These are phyloP conservation scores for Apis dorsata DNA, from an alignment of 1,140 invertebrate genomes.

Conservation along the genomic window DNA sequence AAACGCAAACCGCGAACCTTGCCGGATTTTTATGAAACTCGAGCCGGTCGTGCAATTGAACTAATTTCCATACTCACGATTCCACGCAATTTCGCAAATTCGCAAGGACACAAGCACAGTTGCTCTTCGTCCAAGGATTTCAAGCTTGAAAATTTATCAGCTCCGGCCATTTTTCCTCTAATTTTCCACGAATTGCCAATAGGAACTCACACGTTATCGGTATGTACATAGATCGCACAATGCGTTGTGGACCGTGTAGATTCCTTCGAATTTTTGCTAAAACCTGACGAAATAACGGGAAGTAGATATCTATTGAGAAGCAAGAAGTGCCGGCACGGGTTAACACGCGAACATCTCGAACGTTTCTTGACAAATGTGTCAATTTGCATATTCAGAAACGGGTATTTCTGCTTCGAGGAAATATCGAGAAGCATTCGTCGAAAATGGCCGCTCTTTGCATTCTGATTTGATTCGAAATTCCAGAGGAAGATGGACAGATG, in stretches of 20 bases:
- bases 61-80: constrained; percentile 43
- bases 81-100: constrained; percentile 24
- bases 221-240: neutral
- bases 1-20: constrained; percentile 17
- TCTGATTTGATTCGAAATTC: neutral
- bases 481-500: too few relatives aligned
- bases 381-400: constrained; percentile 28
- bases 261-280: constrained; percentile 1
- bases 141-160: constrained; percentile 5
- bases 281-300: constrained; percentile 18
- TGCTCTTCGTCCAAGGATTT: constrained; percentile 26
- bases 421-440: neutral
- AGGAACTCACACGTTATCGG: neutral
- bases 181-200: neutral
- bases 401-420: neutral
- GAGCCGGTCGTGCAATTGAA: constrained; percentile 24
- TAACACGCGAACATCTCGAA: neutral
- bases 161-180: neutral
- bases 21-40: constrained; percentile 36
- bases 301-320: neutral
- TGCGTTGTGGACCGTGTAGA: neutral
- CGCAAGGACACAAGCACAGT: constrained; percentile 14
- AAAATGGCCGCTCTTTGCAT: neutral
- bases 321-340: neutral
- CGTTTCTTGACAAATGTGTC: constrained; percentile 2